Evolutionary conservation across 92 coral and sea anemone species (phyloP), one percentile per base, ranked within the genome.

Genomic region (Porites divaricata): DNA sequence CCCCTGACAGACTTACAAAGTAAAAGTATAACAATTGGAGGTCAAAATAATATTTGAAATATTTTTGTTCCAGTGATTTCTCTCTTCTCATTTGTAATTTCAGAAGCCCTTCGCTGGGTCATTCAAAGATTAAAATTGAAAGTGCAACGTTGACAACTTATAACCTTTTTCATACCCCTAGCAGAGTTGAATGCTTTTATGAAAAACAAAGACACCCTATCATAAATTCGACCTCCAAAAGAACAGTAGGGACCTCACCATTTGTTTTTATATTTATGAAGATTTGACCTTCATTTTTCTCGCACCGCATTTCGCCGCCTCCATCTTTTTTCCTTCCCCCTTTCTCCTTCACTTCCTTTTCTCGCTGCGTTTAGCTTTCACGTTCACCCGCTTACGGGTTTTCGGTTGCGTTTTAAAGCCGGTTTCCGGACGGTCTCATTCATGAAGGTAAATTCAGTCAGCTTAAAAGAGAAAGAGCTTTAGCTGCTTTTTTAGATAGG

Each of bases 401-500:
- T 68, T 35, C 75, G 21, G 14, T 20, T 25, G 7, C 56, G 76
- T 5, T 69, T 13, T 10, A 11, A 70, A 4, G 57, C 76, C 83
- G 67, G 41, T 80, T 68, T 70, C 67, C 76, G 65, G 57, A 14
- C 75, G 72, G 61, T 23, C 13, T 66, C 56, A 24, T 15, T 63
- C 14, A 63, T 35, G 6, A 35, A 35, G 17, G 17, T 48, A 51
- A 78, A 49, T 69, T 54, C 62, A 78, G 52, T 53, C 69, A 20
- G 67, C 25, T 80, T n/a, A 5, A 70, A 24, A 69, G 17, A 59
- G 13, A 54, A 59, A 4, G 52, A 45, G 51, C 19, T 68, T 28
- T 23, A 58, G 7, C 4, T 8, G 76, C 24, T 14, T n/a, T 66
- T 23, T 23, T 13, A 17, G 68, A 22, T 25, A 35, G 25, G 63